A percentile compares a stretch with the other conserved stretches of the same genome.
Conservation (phyloP, 2,113 vertebrate genomes). For the Melierax canorus region DNA sequence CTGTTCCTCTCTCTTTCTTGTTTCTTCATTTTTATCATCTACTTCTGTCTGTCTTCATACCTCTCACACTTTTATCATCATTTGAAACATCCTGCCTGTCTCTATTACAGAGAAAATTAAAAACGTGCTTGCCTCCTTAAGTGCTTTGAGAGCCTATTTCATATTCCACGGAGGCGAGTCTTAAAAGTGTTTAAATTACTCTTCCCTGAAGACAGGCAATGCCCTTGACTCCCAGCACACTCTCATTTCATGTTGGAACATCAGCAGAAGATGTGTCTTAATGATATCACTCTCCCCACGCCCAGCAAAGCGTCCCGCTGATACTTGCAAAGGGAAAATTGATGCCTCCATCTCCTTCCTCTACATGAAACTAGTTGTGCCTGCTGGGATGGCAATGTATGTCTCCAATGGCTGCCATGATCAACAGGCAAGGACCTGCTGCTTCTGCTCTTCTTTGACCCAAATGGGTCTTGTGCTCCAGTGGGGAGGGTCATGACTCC, state of each 20-base stretch:
- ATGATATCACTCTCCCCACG: neutral
- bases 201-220: neutral
- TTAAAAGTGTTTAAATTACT: neutral
- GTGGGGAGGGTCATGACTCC: neutral
- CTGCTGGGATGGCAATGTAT: neutral
- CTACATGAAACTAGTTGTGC: neutral
- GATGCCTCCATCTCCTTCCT: neutral
- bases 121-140: constrained; percentile 1
- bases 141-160: neutral
- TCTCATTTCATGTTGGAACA: neutral
- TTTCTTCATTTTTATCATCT: neutral
- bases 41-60: neutral
- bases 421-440: neutral
- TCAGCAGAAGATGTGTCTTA: neutral
- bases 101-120: constrained; percentile 16
- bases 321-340: neutral
- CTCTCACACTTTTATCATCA: neutral
- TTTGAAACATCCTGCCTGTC: neutral
- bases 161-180: neutral
- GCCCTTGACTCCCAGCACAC: neutral
- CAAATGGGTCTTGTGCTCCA: neutral
- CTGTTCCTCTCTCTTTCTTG: neutral
- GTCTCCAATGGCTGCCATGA: neutral
- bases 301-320: neutral
- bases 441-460: neutral